Evolutionary conservation across 2,113 vertebrate species (phyloP).

Genomic region (Eolophus roseicapilla): DNA sequence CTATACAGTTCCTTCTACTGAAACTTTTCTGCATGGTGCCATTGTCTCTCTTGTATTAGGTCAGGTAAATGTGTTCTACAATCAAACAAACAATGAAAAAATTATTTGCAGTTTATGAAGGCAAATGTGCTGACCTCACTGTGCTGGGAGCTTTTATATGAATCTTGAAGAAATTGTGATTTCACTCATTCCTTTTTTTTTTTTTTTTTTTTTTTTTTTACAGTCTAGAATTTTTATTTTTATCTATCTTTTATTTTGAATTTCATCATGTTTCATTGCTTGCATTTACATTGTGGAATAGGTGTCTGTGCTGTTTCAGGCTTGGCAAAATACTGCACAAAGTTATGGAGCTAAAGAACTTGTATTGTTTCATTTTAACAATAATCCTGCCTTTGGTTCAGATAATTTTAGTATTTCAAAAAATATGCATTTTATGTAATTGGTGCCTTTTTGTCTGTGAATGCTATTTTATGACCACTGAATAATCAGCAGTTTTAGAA

Average conservation of each 20-base stretch:
- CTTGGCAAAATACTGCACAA: neutral
- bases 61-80: neutral
- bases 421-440: neutral
- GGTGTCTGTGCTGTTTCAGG: neutral
- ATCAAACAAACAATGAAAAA: neutral
- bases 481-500: neutral
- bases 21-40: neutral
- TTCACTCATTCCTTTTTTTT: neutral
- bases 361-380: neutral
- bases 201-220: neutral
- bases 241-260: neutral
- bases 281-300: neutral
- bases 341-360: neutral
- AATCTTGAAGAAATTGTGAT: neutral
- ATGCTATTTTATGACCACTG: neutral
- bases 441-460: constrained; percentile 2
- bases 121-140: neutral
- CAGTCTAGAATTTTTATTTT: neutral
- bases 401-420: neutral
- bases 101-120: neutral
- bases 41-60: neutral
- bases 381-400: neutral
- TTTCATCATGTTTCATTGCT: neutral
- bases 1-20: neutral
- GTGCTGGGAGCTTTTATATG: neutral